phyloP scores from a whole-genome alignment of 2,797 vertebrate genomes.

The Pseudochirops corinnae region DNA sequence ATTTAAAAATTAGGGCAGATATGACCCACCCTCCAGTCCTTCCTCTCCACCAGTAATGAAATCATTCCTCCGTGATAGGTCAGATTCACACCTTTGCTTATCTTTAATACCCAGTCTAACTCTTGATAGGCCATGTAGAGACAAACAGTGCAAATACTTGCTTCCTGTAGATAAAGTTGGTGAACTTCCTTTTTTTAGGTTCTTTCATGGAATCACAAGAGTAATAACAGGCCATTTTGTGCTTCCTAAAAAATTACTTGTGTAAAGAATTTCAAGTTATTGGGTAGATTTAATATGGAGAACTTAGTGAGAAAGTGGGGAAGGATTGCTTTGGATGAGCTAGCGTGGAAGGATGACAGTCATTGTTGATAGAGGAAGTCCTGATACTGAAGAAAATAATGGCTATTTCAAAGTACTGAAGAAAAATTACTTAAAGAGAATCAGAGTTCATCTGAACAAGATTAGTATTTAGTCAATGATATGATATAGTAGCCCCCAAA shows the following conservation, averaged over 20 bases:
- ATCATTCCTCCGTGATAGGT: not conserved
- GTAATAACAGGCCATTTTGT: constrained; percentile 40
- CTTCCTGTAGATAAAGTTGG: not conserved
- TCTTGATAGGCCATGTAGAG: not conserved
- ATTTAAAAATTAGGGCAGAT: not conserved
- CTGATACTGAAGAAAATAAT: not conserved
- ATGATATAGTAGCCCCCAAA: not conserved
- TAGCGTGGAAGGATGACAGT: not conserved
- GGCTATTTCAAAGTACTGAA: not conserved
- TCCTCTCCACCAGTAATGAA: not conserved
- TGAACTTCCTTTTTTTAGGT: not conserved
- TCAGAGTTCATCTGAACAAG: not conserved
- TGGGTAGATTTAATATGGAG: not conserved
- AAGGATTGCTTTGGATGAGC: not conserved
- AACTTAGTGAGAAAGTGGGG: not conserved
- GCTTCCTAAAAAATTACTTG: not conserved
- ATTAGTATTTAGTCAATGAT: not conserved
- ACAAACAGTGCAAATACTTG: not conserved
- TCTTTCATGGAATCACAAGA: constrained; percentile 54
- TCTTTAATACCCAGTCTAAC: not conserved
- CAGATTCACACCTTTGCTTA: not conserved
- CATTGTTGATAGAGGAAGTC: not conserved
- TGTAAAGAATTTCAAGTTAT: not conserved
- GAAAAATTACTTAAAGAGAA: not conserved
- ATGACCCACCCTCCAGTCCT: not conserved